phyloP scores from a whole-genome alignment of 2,113 vertebrate species.

The Myiopsitta monachus region DNA sequence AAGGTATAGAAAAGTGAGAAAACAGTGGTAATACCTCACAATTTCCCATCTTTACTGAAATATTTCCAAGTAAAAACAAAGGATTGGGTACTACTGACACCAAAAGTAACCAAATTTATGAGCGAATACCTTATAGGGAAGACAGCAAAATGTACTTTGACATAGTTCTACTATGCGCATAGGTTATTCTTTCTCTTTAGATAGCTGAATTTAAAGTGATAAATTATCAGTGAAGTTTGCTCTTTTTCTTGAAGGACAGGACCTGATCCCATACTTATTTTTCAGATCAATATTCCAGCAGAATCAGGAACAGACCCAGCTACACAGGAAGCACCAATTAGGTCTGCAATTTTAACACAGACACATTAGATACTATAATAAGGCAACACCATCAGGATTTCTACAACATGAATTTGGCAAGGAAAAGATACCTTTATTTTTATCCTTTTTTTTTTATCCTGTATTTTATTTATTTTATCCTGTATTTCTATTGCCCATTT shows the following conservation, averaged over 20 bases:
- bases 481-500: not conserved
- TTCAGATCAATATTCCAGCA: not conserved
- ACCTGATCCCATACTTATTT: not conserved
- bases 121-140: not conserved
- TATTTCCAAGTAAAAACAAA: not conserved
- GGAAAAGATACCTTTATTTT: not conserved
- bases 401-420: not conserved
- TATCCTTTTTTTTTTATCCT: not conserved
- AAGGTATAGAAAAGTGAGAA: not conserved
- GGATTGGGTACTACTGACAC: not conserved
- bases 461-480: not conserved
- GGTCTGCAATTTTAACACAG: slow-evolving; percentile 50
- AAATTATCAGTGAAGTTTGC: not conserved
- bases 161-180: not conserved
- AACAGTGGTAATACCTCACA: not conserved
- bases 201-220: not conserved
- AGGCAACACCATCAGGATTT: slow-evolving; percentile 64
- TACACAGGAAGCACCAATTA: not conserved
- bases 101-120: not conserved
- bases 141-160: not conserved
- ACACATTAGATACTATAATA: slow-evolving; percentile 77
- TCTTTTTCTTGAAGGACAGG: not conserved
- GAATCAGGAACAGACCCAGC: not conserved
- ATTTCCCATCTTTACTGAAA: not conserved
- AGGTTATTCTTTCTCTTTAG: not conserved